Base-by-base conservation (phyloP, 2,113 vertebrate genomes). In the Caretta caretta region DNA sequence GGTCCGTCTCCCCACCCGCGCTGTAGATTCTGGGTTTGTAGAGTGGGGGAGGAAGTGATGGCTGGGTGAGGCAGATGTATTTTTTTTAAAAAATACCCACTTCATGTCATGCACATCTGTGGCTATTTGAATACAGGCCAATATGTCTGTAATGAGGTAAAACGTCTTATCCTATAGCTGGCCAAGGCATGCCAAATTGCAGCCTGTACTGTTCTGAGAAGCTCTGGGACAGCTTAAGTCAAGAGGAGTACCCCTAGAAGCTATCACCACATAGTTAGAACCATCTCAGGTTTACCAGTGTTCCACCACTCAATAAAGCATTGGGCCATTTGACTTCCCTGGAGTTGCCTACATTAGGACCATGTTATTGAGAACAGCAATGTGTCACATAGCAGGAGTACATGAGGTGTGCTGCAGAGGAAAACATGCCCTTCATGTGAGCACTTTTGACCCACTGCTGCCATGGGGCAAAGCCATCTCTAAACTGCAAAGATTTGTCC, bases 1-100 rank as follows among this genome's bases (percentile, higher is more conserved):
- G 24, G 10, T 27, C 24, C 4, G 1, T 11, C 10, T 57, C 22
- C 35, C 11, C 27, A 1, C 29, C 13, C 27, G 10, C 25, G 10
- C 19, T 16, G 59, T 62, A 62, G 59, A 29, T 16, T 62, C 6
- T 62, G 59, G 59, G 29, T 62, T 14, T 31, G 59, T 62, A 7
- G 59, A 31, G 12, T 65, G 59, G 31, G 14, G 31, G 27, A 65
- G 29, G 59, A 35, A 31, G 59, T 2, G 25, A 62, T 16, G 29
- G 59, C 27, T 62, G 59, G 27, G 13, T 14, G 13, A 29, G 59
- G 29, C 51, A 53, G 51, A 20, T 27, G 27, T 11, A 6, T 22
- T 11, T 59, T 38, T 31, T 59, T 62, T 62, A 6, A 62, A 62
- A 12, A 59, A 31, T 31, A 62, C 13, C 29, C 59, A 31, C 10